Conservation (phyloP, 2,113 vertebrate genomes). For the Cacatua alba region DNA sequence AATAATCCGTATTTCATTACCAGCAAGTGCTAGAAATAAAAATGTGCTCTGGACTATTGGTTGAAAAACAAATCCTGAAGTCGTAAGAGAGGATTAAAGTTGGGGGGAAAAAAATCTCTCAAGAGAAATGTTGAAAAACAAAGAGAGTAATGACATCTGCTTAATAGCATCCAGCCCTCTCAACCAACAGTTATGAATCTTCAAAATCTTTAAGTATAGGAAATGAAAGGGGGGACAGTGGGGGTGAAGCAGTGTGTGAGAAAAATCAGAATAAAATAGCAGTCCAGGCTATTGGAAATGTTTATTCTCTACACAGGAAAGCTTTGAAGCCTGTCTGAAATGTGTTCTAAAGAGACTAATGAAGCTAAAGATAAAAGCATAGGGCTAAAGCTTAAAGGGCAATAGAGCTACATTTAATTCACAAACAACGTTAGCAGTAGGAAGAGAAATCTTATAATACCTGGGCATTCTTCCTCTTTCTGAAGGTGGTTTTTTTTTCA, state of each 20-base stretch:
- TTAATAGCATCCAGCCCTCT: not conserved
- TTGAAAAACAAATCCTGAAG: slow-evolving; percentile 43
- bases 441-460: not conserved
- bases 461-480: not conserved
- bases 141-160: slow-evolving; percentile 10
- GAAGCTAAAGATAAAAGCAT: not conserved
- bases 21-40: slow-evolving; percentile 60
- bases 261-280: not conserved
- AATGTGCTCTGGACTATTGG: not conserved
- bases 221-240: not conserved
- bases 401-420: not conserved
- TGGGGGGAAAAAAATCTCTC: not conserved
- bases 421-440: not conserved
- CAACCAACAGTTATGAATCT: not conserved
- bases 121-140: not conserved
- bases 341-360: not conserved
- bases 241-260: fast-evolving
- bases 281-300: not conserved
- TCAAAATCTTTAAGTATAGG: not conserved
- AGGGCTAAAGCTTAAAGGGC: not conserved
- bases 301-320: not conserved
- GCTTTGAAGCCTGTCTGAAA: not conserved
- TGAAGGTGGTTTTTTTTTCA: not conserved
- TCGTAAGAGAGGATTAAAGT: slow-evolving; percentile 47
- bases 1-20: slow-evolving; percentile 59